phyloP scores from a whole-genome alignment of 2,113 vertebrate species.

The Dasyurus viverrinus region DNA sequence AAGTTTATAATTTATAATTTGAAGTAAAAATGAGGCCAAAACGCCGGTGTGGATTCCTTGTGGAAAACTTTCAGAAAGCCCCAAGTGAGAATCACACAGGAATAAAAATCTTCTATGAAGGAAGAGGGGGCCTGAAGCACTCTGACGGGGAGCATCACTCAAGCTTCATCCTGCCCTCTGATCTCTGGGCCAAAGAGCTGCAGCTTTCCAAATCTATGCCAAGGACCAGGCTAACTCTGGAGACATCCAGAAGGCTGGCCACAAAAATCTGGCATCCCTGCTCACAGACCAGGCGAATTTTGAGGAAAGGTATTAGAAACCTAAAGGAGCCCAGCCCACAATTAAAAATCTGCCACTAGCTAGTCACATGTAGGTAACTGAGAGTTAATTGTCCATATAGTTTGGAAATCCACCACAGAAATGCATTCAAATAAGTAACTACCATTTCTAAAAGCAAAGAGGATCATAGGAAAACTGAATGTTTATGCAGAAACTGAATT shows the following conservation, averaged over 20 bases:
- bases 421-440: constrained; percentile 67
- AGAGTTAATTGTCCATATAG: constrained; percentile 1
- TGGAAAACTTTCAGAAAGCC: background rate
- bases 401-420: constrained; percentile 45
- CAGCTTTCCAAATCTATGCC: background rate
- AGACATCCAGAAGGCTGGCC: background rate
- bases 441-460: constrained; percentile 66
- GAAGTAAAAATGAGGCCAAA: background rate
- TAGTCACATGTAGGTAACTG: constrained; percentile 45
- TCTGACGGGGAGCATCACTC: background rate
- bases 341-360: constrained; percentile 24
- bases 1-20: background rate
- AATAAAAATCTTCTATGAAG: background rate
- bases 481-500: constrained; percentile 45
- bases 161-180: background rate
- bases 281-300: background rate
- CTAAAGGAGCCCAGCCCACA: constrained; percentile 23
- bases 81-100: background rate
- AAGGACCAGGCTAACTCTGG: background rate
- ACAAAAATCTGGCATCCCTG: background rate
- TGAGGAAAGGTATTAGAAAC: background rate
- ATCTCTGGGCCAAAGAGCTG: background rate
- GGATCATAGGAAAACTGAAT: constrained; percentile 15
- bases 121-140: background rate
- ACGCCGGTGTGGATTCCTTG: background rate